Conservation (phyloP, 2,888 invertebrate genomes). For the Hecatera dysodea region DNA sequence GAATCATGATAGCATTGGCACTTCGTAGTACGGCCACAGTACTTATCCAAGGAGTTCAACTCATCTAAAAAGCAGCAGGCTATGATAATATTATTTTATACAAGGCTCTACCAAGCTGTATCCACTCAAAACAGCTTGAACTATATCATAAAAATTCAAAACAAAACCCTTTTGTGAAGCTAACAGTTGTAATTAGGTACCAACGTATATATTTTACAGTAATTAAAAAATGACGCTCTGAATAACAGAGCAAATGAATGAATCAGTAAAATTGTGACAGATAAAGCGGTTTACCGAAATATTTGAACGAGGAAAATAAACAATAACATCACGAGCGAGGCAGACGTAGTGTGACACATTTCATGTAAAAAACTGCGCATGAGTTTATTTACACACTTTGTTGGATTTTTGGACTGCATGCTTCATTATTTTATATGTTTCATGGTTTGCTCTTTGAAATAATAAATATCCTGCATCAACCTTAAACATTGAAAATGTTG, state of each 20-base stretch:
- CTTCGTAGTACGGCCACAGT: too few relatives aligned
- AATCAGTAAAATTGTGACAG: conserved; percentile 36
- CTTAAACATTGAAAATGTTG: too few relatives aligned
- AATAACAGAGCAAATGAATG: conserved; percentile 35
- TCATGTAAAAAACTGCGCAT: conserved; percentile 21
- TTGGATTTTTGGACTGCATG: conserved; percentile 25
- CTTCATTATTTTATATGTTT: conserved; percentile 14
- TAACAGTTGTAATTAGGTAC: conserved; percentile 3
- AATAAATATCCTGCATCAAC: too few relatives aligned
- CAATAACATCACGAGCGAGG: conserved; percentile 9
- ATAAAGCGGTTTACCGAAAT: conserved; percentile 8
- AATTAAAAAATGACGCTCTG: conserved; percentile 34
- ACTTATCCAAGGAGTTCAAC: too few relatives aligned
- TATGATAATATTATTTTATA: neutral
- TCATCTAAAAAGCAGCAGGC: neutral
- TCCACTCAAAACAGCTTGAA: neutral
- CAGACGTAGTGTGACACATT: conserved; percentile 29
- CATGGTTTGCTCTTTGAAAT: neutral
- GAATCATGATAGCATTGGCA: too few relatives aligned
- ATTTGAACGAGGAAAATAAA: conserved; percentile 40
- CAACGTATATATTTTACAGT: neutral
- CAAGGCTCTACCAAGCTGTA: too few relatives aligned
- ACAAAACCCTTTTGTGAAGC: conserved; percentile 7
- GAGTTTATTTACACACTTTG: conserved; percentile 21
- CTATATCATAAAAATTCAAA: neutral